Evolutionary conservation across 2,888 invertebrate genomes (phyloP).

Genomic region (Hydroisotoma schaefferi): DNA sequence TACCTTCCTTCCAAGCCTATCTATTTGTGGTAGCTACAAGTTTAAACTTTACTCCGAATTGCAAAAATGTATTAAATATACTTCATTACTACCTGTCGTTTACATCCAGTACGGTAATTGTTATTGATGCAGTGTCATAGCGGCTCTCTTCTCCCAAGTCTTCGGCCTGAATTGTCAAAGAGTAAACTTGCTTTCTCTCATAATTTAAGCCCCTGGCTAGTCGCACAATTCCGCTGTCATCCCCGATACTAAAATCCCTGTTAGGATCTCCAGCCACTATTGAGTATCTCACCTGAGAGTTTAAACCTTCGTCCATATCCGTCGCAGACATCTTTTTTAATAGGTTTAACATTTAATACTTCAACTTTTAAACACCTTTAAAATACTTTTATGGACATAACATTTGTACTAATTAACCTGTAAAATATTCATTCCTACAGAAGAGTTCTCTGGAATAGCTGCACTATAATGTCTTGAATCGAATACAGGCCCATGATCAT

Average conservation of each 20-base stretch:
- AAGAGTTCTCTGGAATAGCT: conserved; percentile 87
- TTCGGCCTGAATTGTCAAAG: conserved; percentile 79
- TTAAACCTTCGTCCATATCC: conserved; percentile 80
- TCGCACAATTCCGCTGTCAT: conserved; percentile 84
- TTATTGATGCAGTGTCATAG: conserved; percentile 68
- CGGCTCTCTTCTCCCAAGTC: conserved; percentile 72
- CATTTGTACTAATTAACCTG: conserved; percentile 60
- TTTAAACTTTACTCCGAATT: background rate
- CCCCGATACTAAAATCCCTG: conserved; percentile 84
- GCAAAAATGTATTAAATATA: background rate
- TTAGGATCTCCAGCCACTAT: conserved; percentile 85
- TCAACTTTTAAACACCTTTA: background rate
- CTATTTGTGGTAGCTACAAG: background rate
- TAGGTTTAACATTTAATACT: background rate
- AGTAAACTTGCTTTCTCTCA: conserved; percentile 80
- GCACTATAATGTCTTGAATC: conserved; percentile 75
- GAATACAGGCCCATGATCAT: conserved; percentile 60
- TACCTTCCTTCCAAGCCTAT: too few relatives aligned
- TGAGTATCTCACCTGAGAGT: conserved; percentile 87
- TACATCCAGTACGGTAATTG: conserved; percentile 59
- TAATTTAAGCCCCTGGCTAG: conserved; percentile 91
- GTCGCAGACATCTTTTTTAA: conserved; percentile 67
- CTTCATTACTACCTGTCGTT: conserved; percentile 23
- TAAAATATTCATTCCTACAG: conserved; percentile 83
- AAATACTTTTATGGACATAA: background rate